phyloP scores from a whole-genome alignment of 2,113 vertebrate genomes.

The Gymnorhina tibicen region DNA sequence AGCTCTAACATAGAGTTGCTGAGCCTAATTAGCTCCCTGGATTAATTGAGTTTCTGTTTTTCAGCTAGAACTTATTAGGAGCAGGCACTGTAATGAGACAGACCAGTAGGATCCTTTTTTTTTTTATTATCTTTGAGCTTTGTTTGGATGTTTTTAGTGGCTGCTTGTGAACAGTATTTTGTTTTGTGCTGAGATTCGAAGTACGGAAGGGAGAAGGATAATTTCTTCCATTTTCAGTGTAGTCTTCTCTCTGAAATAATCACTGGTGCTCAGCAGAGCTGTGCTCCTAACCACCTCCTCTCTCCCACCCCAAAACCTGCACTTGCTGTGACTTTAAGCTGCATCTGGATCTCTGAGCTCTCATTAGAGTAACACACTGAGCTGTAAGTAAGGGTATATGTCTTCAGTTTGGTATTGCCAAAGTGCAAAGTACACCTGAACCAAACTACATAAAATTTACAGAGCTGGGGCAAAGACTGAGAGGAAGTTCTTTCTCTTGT shows the following conservation, averaged over 20 bases:
- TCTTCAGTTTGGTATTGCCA: not conserved
- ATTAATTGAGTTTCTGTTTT: conserved; percentile 26
- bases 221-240: not conserved
- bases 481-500: not conserved
- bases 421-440: not conserved
- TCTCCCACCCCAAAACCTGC: not conserved
- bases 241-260: not conserved
- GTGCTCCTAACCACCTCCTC: not conserved
- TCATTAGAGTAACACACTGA: not conserved
- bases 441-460: not conserved
- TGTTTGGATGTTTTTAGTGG: not conserved
- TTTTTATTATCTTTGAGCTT: not conserved
- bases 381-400: not conserved
- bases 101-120: not conserved
- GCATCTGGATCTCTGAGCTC: not conserved
- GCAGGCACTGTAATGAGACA: not conserved
- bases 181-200: not conserved
- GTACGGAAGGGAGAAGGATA: not conserved
- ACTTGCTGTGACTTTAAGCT: not conserved
- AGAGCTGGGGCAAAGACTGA: not conserved
- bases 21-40: conserved; percentile 26
- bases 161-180: not conserved
- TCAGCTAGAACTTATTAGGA: not conserved
- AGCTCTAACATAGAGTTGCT: not conserved
- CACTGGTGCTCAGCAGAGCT: not conserved